Evolutionary conservation across 2,797 vertebrate genomes (phyloP).

Genomic region (Fringilla coelebs): DNA sequence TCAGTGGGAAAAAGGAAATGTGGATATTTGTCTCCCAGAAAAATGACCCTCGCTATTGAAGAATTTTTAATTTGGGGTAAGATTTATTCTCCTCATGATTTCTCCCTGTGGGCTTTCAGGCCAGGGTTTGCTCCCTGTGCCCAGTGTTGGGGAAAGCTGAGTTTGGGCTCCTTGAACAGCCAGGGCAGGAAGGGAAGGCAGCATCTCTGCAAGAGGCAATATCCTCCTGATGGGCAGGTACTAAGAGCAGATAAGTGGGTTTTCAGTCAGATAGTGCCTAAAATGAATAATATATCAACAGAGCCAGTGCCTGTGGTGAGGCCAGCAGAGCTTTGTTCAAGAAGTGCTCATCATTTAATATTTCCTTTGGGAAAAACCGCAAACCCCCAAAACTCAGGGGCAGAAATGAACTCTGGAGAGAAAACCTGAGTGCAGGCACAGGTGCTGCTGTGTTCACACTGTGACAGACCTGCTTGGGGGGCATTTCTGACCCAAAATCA

Average conservation of each 20-base stretch:
- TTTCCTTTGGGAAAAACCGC: neutral
- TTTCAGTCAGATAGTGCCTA: neutral
- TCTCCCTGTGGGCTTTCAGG: neutral
- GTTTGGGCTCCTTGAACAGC: neutral
- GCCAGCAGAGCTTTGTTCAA: neutral
- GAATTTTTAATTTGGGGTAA: neutral
- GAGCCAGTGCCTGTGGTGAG: neutral
- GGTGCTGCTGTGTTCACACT: neutral
- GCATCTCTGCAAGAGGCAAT: neutral
- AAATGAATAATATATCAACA: slow-evolving; percentile 17
- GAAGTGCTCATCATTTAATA: neutral
- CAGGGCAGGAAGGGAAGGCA: neutral
- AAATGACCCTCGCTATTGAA: neutral
- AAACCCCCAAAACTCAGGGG: neutral
- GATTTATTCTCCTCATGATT: neutral
- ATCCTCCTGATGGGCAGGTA: neutral
- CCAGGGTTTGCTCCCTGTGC: neutral
- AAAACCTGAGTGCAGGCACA: neutral
- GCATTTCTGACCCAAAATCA: neutral
- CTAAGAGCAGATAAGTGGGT: neutral
- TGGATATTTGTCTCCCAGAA: neutral
- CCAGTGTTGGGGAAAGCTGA: neutral
- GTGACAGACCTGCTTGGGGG: neutral
- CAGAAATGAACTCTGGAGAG: neutral
- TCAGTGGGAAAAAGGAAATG: neutral